Evolutionary conservation across 23 tunicate genomes (phyloP).

Genomic region (Trididemnum miniatum): DNA sequence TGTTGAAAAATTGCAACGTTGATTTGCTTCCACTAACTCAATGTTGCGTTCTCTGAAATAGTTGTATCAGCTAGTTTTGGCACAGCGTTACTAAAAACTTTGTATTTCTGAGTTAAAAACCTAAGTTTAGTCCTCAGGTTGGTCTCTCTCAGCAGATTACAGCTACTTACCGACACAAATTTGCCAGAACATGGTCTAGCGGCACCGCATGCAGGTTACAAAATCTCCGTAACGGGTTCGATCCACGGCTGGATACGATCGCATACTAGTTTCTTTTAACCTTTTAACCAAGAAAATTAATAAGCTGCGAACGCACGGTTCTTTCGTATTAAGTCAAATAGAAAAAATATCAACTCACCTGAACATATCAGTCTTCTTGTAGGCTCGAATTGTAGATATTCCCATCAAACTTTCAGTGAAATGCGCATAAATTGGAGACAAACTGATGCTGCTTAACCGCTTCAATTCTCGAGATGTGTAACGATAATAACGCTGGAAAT

Average conservation of each 20-base stretch:
- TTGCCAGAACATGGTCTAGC: too few species aligned
- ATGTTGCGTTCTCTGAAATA: slow-evolving; percentile 64
- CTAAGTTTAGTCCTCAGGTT: neutral
- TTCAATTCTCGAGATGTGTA: slow-evolving; percentile 86
- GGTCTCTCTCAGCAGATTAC: neutral
- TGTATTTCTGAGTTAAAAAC: too few species aligned
- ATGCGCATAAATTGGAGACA: slow-evolving; percentile 94
- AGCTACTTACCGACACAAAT: neutral
- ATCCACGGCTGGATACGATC: too few species aligned
- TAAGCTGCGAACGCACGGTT: too few species aligned
- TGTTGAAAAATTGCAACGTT: slow-evolving; percentile 89
- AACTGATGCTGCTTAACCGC: slow-evolving; percentile 77
- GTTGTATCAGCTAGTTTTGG: too few species aligned
- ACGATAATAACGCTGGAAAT: slow-evolving; percentile 80
- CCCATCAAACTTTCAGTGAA: slow-evolving; percentile 80
- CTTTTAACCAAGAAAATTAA: too few species aligned
- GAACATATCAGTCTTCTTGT: slow-evolving; percentile 52
- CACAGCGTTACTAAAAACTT: too few species aligned
- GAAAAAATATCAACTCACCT: slow-evolving; percentile 40
- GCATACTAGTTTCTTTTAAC: too few species aligned
- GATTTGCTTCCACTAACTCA: slow-evolving; percentile 61
- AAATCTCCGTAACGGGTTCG: too few species aligned
- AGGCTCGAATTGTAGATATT: slow-evolving; percentile 71
- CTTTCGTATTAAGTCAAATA: too few species aligned
- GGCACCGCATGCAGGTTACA: too few species aligned